phyloP scores from a whole-genome alignment of 2,797 vertebrate genomes.

The Ptychobarbus kaznakovi region DNA sequence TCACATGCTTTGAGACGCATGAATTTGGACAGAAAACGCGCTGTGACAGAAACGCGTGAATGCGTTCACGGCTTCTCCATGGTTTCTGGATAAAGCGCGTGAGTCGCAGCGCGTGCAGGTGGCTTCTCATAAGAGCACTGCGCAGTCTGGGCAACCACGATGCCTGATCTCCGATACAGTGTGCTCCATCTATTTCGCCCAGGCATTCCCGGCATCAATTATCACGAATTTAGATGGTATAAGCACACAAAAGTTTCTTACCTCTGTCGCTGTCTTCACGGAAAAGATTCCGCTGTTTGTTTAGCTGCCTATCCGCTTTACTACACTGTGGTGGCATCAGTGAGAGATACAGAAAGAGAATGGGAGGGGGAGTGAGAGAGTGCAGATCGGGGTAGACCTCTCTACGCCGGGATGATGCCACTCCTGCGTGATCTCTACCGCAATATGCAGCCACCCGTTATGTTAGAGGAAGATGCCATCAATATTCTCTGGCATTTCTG shows the following conservation, averaged over 20 bases:
- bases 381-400: constrained; percentile 32
- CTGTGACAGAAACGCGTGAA: background rate
- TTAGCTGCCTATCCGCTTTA: constrained; percentile 48
- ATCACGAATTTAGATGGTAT: background rate
- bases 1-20: background rate
- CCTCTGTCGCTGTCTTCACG: constrained; percentile 35
- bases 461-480: background rate
- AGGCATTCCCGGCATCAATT: background rate
- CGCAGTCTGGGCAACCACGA: constrained; percentile 37
- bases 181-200: background rate
- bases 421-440: constrained; percentile 30
- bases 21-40: background rate
- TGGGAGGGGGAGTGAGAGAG: constrained; percentile 29
- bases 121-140: constrained; percentile 40
- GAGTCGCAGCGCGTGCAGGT: constrained; percentile 36
- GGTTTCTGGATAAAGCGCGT: background rate
- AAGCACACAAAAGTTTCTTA: constrained; percentile 34
- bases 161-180: background rate
- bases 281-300: constrained; percentile 43
- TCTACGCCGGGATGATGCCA: constrained; percentile 31
- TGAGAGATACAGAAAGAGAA: constrained; percentile 35
- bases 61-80: background rate
- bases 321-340: constrained; percentile 51
- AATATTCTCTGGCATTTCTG: background rate
- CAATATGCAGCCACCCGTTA: constrained; percentile 6